phyloP scores from a whole-genome alignment of 2,888 invertebrate genomes.

The Sussaba pulchella region DNA sequence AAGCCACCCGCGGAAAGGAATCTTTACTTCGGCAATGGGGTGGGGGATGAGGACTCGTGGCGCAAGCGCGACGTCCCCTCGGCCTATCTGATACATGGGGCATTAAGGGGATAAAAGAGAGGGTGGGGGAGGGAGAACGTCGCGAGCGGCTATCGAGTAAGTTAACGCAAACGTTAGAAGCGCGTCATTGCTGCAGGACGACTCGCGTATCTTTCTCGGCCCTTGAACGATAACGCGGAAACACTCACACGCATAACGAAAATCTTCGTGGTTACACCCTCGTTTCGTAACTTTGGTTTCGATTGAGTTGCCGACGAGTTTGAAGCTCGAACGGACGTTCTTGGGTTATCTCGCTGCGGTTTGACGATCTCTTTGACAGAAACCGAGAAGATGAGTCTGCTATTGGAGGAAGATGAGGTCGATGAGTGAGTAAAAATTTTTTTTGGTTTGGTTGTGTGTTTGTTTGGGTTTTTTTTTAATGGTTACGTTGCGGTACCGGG shows the following conservation, averaged over 20 bases:
- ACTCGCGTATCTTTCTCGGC: constrained; percentile 42
- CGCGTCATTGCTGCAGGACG: constrained; percentile 58
- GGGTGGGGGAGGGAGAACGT: background rate
- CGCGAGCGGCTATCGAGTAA: constrained; percentile 56
- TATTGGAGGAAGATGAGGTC: constrained; percentile 79
- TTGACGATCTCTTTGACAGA: background rate
- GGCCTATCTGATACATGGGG: constrained; percentile 37
- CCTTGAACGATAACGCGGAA: constrained; percentile 35
- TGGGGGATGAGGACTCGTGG: constrained; percentile 36
- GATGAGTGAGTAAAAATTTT: constrained; percentile 77
- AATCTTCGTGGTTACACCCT: constrained; percentile 57
- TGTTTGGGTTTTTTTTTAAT: no score
- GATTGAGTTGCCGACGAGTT: no score
- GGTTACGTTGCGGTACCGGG: no score
- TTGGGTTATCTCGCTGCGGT: no score
- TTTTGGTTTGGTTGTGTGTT: no score
- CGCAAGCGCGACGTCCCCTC: constrained; percentile 53
- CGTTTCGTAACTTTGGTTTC: constrained; percentile 13
- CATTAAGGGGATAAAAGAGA: background rate
- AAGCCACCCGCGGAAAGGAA: constrained; percentile 65
- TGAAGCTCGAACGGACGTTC: no score
- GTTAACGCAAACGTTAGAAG: constrained; percentile 61
- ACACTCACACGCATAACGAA: constrained; percentile 33
- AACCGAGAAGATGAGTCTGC: constrained; percentile 71
- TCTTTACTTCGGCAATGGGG: constrained; percentile 67